These are phyloP conservation scores for Leptarthrus brevirostris DNA, from an alignment of 2,888 invertebrate genomes.

Conservation along the genomic window DNA sequence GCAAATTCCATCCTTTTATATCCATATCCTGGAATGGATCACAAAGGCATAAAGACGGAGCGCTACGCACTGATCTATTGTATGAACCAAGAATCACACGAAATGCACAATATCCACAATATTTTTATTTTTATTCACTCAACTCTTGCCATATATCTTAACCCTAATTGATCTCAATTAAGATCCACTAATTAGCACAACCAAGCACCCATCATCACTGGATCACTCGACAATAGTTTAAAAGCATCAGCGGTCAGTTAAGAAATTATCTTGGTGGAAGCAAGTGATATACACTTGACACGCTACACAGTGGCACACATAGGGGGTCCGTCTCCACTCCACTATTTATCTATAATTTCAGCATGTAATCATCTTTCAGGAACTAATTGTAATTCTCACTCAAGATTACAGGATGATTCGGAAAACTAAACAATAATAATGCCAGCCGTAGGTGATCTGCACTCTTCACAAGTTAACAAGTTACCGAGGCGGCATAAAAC, in stretches of 20 bases:
- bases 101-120: neutral
- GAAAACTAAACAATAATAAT: too few species aligned
- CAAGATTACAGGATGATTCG: too few species aligned
- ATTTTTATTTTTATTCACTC: slow-evolving; percentile 32
- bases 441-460: too few species aligned
- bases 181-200: slow-evolving; percentile 54
- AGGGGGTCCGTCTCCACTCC: slow-evolving; percentile 16
- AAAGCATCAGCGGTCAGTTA: slow-evolving; percentile 20
- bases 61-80: slow-evolving; percentile 5
- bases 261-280: neutral
- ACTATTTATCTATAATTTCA: too few species aligned
- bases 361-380: too few species aligned
- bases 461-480: neutral
- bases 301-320: slow-evolving; percentile 25
- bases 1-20: slow-evolving; percentile 40
- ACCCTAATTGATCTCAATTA: slow-evolving; percentile 54
- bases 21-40: slow-evolving; percentile 37
- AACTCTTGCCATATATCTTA: slow-evolving; percentile 47
- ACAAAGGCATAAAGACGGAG: slow-evolving; percentile 13
- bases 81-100: neutral
- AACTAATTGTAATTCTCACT: too few species aligned
- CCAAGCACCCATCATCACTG: slow-evolving; percentile 1
- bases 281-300: slow-evolving; percentile 41
- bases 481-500: neutral
- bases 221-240: neutral